These are phyloP conservation scores for Odontophorus gujanensis DNA, from an alignment of 2,113 vertebrate species.

Conservation along the genomic window DNA sequence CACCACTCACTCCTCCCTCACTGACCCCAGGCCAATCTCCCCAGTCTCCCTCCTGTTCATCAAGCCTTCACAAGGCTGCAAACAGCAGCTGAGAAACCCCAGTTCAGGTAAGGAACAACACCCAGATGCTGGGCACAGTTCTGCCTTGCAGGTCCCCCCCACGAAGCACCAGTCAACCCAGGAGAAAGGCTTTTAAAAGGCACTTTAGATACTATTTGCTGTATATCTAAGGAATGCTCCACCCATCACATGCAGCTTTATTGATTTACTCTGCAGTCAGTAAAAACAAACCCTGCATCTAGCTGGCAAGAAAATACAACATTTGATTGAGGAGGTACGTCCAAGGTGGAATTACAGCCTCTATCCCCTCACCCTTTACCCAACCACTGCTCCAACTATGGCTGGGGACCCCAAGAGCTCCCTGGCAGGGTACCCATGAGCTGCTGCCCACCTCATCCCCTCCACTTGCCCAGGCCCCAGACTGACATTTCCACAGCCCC, in stretches of 20 bases:
- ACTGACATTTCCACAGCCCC: not conserved
- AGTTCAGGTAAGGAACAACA: fast-evolving
- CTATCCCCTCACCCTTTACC: fast-evolving
- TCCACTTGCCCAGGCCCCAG: not conserved
- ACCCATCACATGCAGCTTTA: not conserved
- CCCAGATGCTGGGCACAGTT: not conserved
- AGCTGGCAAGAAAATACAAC: not conserved
- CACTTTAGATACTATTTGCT: not conserved
- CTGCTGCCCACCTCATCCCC: not conserved
- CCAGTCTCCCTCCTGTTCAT: not conserved
- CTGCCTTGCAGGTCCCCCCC: fast-evolving
- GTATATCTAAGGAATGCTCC: not conserved
- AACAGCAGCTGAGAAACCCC: fast-evolving
- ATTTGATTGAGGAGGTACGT: not conserved
- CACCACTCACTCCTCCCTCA: fast-evolving
- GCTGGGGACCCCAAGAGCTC: not conserved
- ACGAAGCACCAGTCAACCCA: fast-evolving
- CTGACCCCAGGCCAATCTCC: fast-evolving
- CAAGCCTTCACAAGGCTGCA: fast-evolving
- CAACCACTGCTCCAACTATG: not conserved
- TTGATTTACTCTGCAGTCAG: not conserved
- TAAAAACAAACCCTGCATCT: not conserved
- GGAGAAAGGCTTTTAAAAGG: not conserved
- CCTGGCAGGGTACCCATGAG: not conserved
- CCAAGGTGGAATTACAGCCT: not conserved